Percentiles rank a stretch among this genome's conserved stretches.
phyloP scores from a whole-genome alignment of 2,797 vertebrate species.

The Melanogrammus aeglefinus region DNA sequence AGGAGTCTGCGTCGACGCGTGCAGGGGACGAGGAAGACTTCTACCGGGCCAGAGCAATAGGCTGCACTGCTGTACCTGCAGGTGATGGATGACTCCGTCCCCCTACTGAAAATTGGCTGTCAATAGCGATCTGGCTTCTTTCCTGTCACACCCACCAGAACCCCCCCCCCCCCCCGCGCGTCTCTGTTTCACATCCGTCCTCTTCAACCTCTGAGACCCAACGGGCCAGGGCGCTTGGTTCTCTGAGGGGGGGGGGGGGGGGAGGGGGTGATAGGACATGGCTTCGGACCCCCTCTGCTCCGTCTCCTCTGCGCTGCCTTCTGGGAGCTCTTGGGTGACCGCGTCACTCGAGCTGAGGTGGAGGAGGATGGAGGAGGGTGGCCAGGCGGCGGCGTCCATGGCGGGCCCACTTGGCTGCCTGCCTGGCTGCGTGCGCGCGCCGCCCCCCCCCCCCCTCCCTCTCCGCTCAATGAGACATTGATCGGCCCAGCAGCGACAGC shows the following conservation, averaged over 20 bases:
- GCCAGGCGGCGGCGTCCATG: neutral
- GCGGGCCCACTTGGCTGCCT: conserved; percentile 58
- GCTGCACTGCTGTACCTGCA: conserved; percentile 15
- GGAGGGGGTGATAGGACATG: conserved; percentile 47
- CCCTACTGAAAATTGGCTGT: conserved; percentile 49
- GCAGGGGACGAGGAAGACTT: conserved; percentile 4
- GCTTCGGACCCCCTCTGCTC: conserved; percentile 62
- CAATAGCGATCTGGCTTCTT: conserved; percentile 41
- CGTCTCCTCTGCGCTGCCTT: conserved; percentile 59
- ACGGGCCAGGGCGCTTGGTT: conserved; percentile 40
- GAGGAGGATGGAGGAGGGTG: conserved; percentile 43
- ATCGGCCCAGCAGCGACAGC: conserved; percentile 80
- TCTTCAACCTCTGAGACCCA: conserved; percentile 64
- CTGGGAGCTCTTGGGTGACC: conserved; percentile 68
- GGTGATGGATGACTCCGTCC: conserved; percentile 40
- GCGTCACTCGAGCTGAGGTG: conserved; percentile 67
- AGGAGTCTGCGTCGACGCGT: conserved; percentile 2
- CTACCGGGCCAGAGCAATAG: conserved; percentile 21
- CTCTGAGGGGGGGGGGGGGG: neutral
- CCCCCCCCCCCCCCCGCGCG: conserved; percentile 25
- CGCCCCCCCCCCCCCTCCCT: conserved; percentile 60
- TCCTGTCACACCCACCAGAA: conserved; percentile 56
- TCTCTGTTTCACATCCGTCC: conserved; percentile 66
- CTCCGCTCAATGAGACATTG: conserved; percentile 78
- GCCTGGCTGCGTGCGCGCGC: conserved; percentile 60